These are phyloP conservation scores for Drosophila parthenogenetica DNA, from an alignment of 2,888 invertebrate species.

Conservation along the genomic window DNA sequence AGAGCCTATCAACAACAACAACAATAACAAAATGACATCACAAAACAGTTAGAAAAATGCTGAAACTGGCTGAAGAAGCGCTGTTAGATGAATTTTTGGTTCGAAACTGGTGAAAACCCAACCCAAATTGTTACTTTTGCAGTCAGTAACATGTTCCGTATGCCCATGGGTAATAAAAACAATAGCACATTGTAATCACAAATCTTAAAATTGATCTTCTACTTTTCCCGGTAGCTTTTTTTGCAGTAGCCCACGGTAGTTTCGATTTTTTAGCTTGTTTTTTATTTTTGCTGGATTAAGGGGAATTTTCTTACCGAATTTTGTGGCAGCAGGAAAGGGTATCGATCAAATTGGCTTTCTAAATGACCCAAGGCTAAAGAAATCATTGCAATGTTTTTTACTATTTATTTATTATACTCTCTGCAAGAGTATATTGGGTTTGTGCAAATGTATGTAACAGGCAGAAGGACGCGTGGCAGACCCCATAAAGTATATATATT, in stretches of 20 bases:
- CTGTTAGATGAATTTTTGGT: neutral
- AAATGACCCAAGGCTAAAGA: slow-evolving; percentile 73
- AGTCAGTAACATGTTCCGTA: slow-evolving; percentile 14
- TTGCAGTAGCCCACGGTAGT: slow-evolving; percentile 78
- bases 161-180: slow-evolving; percentile 65
- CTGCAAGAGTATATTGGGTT: no score
- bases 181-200: slow-evolving; percentile 75
- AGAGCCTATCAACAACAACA: neutral
- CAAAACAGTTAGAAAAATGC: slow-evolving; percentile 63
- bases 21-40: slow-evolving; percentile 37
- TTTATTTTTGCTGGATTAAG: slow-evolving; percentile 15
- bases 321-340: slow-evolving; percentile 39
- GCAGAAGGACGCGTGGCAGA: no score
- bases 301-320: slow-evolving; percentile 28
- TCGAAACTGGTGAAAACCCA: slow-evolving; percentile 25
- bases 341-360: slow-evolving; percentile 77
- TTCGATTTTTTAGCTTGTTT: slow-evolving; percentile 6
- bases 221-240: slow-evolving; percentile 78
- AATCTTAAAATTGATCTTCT: slow-evolving; percentile 63
- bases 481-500: no score
- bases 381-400: slow-evolving; percentile 63
- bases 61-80: slow-evolving; percentile 35
- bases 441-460: no score
- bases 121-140: slow-evolving; percentile 32
- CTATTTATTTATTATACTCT: no score